Percentiles rank a stretch among this genome's conserved stretches.
phyloP scores from a whole-genome alignment of 2,113 vertebrate species.

The Odontesthes bonariensis region DNA sequence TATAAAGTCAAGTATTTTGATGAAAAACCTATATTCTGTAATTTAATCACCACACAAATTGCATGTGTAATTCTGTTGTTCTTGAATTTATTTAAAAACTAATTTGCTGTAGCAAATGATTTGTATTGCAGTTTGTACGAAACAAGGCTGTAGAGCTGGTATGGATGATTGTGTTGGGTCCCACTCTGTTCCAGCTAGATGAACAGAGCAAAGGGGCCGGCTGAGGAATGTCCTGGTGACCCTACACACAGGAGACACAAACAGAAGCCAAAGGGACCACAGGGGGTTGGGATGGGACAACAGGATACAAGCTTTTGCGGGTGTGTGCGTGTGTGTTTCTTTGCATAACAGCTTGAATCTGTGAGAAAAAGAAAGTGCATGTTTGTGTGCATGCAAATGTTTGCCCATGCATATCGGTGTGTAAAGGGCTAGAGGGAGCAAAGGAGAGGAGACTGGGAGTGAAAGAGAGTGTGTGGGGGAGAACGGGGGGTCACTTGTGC shows the following conservation, averaged over 20 bases:
- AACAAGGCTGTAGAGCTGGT: background rate
- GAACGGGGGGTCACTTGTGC: conserved; percentile 56
- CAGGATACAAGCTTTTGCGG: conserved; percentile 64
- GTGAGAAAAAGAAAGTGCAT: conserved; percentile 46
- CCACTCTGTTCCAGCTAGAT: conserved; percentile 75
- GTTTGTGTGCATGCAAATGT: conserved; percentile 65
- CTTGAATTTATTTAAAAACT: no score
- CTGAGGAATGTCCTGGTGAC: conserved; percentile 83
- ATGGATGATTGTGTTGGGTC: conserved; percentile 35
- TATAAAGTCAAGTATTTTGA: no score
- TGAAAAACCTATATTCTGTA: no score
- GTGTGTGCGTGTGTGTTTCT: conserved; percentile 30
- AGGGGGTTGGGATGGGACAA: conserved; percentile 73
- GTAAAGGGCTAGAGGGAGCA: conserved; percentile 37
- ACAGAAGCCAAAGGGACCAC: conserved; percentile 84
- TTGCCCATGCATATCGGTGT: conserved; percentile 58
- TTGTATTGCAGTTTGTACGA: background rate
- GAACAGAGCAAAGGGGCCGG: conserved; percentile 77
- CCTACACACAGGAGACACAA: conserved; percentile 81
- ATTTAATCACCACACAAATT: no score
- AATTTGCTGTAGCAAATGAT: background rate
- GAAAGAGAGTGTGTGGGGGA: conserved; percentile 21
- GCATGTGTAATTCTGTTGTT: no score
- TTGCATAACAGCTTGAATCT: conserved; percentile 46
- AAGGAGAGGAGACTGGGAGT: conserved; percentile 23